These are phyloP conservation scores for Cepaea nemoralis DNA, from an alignment of 1,140 invertebrate species.

Conservation along the genomic window DNA sequence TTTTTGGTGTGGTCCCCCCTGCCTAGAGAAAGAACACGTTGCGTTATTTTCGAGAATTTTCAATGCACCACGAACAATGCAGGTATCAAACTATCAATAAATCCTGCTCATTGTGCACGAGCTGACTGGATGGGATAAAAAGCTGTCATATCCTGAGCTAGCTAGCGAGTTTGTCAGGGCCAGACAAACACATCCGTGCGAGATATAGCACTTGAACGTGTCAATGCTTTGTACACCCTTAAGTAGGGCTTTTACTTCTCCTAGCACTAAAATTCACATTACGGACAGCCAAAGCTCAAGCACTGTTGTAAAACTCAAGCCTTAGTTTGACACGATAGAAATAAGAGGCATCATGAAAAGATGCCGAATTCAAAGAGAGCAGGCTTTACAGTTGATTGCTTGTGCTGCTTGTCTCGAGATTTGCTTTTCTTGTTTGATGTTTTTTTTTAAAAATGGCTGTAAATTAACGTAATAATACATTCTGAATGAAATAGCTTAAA, in stretches of 20 bases:
- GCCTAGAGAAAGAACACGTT: too few species aligned
- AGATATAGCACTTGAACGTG: not conserved
- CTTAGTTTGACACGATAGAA: not conserved
- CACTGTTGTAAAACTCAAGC: not conserved
- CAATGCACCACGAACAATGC: too few species aligned
- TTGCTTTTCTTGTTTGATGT: not conserved
- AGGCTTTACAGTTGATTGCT: not conserved
- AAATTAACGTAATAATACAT: too few species aligned
- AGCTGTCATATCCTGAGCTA: not conserved
- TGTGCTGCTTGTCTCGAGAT: not conserved
- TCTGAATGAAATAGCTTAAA: too few species aligned
- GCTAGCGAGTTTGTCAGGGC: not conserved
- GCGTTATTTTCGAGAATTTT: too few species aligned
- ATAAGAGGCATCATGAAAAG: not conserved
- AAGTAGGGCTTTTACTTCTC: not conserved
- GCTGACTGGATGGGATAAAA: not conserved
- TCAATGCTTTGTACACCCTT: not conserved
- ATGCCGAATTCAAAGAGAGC: not conserved
- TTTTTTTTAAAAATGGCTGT: too few species aligned
- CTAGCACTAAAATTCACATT: not conserved
- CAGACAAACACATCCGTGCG: not conserved
- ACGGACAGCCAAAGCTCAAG: not conserved
- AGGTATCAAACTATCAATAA: too few species aligned
- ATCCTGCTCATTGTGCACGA: too few species aligned
- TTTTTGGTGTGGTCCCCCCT: too few species aligned